phyloP scores from a whole-genome alignment of 2,113 vertebrate genomes.

The Coreoperca whiteheadi region DNA sequence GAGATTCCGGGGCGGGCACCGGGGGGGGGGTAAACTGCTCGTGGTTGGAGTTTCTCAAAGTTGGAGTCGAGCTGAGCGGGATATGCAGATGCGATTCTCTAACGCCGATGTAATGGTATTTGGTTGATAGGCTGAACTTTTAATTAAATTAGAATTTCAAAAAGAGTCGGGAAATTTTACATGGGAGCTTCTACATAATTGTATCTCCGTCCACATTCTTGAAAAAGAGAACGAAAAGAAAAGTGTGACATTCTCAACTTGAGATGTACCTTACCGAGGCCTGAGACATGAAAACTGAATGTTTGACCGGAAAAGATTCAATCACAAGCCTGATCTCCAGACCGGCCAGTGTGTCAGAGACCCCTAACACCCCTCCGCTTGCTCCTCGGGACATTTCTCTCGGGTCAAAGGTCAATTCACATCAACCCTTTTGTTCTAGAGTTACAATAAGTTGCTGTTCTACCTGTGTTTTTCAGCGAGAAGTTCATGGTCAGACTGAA shows the following conservation, averaged over 20 bases:
- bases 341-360: background rate
- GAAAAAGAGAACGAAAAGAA: background rate
- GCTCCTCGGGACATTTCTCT: background rate
- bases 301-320: no score
- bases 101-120: background rate
- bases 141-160: no score
- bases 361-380: background rate
- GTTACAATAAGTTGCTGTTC: background rate
- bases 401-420: background rate
- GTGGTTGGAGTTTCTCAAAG: background rate
- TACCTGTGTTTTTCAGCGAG: slow-evolving; percentile 87
- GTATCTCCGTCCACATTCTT: background rate
- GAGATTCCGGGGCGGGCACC: background rate
- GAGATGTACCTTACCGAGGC: background rate
- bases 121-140: background rate
- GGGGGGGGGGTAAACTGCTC: background rate
- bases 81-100: background rate
- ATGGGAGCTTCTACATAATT: background rate
- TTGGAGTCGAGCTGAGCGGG: background rate
- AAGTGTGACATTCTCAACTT: background rate
- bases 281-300: background rate
- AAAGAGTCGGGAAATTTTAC: no score
- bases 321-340: background rate
- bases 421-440: background rate
- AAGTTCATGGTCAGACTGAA: slow-evolving; percentile 97